These are phyloP conservation scores for Megalops atlanticus DNA, from an alignment of 2,113 vertebrate species.

Conservation along the genomic window DNA sequence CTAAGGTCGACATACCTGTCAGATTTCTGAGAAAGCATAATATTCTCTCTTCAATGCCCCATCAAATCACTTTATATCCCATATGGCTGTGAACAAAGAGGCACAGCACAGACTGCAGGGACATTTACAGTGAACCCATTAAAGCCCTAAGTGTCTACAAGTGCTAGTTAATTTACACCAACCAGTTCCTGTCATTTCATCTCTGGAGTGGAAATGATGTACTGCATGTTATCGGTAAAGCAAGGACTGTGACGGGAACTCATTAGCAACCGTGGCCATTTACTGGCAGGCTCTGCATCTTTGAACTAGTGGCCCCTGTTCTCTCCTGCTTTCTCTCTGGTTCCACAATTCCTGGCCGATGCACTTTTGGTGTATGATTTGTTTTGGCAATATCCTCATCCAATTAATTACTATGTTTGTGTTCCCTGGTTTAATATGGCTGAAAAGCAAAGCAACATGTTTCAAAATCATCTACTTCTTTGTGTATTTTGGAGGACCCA, in stretches of 20 bases:
- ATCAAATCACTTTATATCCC: not conserved
- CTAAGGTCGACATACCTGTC: not conserved
- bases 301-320: slow-evolving; percentile 1
- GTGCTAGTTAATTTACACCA: not conserved
- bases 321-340: not conserved
- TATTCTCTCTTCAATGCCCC: not conserved
- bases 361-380: not conserved
- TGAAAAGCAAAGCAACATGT: not conserved
- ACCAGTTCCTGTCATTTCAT: not conserved
- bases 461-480: not conserved
- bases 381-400: not conserved
- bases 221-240: not conserved
- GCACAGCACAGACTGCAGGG: not conserved
- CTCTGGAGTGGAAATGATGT: not conserved
- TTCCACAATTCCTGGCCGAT: not conserved
- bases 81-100: not conserved
- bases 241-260: not conserved
- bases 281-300: not conserved
- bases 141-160: too few relatives aligned
- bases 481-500: not conserved
- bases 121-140: not conserved
- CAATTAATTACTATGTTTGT: not conserved
- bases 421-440: not conserved
- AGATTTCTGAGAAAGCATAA: not conserved
- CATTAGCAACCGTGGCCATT: not conserved